phyloP scores from a whole-genome alignment of 2,888 invertebrate species.

The Macrophya annulata region DNA sequence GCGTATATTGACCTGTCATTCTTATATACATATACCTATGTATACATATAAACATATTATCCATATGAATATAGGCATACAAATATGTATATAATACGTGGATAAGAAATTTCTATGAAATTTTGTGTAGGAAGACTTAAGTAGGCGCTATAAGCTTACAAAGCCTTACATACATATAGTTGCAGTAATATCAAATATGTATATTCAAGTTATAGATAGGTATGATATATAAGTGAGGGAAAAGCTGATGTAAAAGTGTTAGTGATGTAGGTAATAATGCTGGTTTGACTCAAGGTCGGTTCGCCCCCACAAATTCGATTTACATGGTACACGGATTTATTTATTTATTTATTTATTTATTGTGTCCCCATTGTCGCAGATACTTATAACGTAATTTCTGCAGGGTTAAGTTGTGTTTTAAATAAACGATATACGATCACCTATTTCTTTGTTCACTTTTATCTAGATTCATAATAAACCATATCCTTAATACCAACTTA shows the following conservation, averaged over 20 bases:
- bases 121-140: constrained; percentile 30
- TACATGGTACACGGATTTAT: background rate
- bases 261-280: background rate
- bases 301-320: constrained; percentile 45
- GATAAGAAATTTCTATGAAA: background rate
- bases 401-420: background rate
- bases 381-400: background rate
- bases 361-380: constrained; percentile 8
- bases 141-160: constrained; percentile 25
- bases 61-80: background rate
- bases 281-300: constrained; percentile 43
- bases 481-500: too few relatives aligned
- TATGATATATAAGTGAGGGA: background rate
- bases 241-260: constrained; percentile 1
- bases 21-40: background rate
- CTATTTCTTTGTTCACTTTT: too few relatives aligned
- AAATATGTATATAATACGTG: background rate
- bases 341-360: background rate
- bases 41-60: background rate
- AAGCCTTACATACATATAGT: background rate
- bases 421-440: too few relatives aligned
- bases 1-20: background rate
- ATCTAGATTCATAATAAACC: too few relatives aligned
- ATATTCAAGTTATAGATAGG: background rate
- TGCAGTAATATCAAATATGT: background rate